phyloP scores from a whole-genome alignment of 30 jellyfish, hydroid and myxozoan species.

The Cassiopea xamachana region DNA sequence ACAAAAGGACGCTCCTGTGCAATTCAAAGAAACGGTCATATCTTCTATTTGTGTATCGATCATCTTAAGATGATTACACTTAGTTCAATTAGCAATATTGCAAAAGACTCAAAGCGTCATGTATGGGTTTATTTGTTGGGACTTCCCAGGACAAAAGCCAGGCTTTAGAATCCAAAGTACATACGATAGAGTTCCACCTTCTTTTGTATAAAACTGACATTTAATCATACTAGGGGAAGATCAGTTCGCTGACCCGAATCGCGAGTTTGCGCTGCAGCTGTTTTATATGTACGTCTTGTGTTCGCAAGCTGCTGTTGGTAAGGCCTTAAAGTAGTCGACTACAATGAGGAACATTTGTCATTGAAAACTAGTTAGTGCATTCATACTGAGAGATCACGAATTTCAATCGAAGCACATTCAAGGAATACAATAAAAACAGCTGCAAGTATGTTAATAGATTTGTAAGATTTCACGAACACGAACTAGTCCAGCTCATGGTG shows the following conservation, averaged over 20 bases:
- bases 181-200: not conserved
- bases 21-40: too few species aligned
- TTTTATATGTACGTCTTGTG: not conserved
- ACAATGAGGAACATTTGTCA: slow-evolving; percentile 37
- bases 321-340: slow-evolving; percentile 16
- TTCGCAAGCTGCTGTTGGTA: not conserved
- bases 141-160: not conserved
- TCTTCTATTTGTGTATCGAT: too few species aligned
- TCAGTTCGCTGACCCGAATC: slow-evolving; percentile 18
- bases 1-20: too few species aligned
- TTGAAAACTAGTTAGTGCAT: slow-evolving; percentile 11
- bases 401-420: slow-evolving; percentile 33
- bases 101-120: not conserved
- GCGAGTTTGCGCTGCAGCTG: slow-evolving; percentile 12
- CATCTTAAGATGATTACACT: too few species aligned
- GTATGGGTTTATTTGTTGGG: not conserved
- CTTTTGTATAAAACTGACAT: slow-evolving; percentile 15
- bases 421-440: slow-evolving; percentile 21
- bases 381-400: slow-evolving; percentile 22
- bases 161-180: slow-evolving; percentile 1
- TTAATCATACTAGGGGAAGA: slow-evolving; percentile 5
- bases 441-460: slow-evolving; percentile 11
- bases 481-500: not conserved
- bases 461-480: slow-evolving; percentile 1
- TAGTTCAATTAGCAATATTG: too few species aligned